Evolutionary conservation across 2,888 invertebrate genomes (phyloP).

Genomic region (Mimachlamys varia): DNA sequence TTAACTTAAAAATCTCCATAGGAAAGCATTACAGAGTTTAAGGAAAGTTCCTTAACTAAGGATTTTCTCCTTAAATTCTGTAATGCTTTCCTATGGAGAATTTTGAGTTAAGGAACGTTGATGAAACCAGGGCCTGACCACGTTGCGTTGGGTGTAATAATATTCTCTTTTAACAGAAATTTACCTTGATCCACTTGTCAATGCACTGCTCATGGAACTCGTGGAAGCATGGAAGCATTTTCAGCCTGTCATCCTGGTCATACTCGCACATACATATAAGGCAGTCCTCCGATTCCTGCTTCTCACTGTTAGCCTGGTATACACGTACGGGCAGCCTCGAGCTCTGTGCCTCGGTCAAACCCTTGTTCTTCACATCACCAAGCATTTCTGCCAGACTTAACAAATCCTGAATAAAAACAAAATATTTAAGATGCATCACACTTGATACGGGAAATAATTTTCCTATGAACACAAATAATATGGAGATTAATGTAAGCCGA

Average conservation of each 20-base stretch:
- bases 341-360: conserved; percentile 59
- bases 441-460: too few relatives aligned
- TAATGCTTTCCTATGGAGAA: too few relatives aligned
- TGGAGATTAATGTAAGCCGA: too few relatives aligned
- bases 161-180: conserved; percentile 23
- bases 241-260: conserved; percentile 69
- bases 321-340: conserved; percentile 60
- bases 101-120: too few relatives aligned
- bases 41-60: too few relatives aligned
- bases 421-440: background rate
- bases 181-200: conserved; percentile 77
- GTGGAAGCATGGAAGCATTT: conserved; percentile 78
- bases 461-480: too few relatives aligned
- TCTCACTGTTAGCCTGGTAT: conserved; percentile 51
- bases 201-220: conserved; percentile 76
- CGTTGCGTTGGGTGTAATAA: too few relatives aligned
- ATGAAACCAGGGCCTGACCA: too few relatives aligned
- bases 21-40: too few relatives aligned
- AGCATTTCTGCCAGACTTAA: conserved; percentile 67
- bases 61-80: too few relatives aligned
- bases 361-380: conserved; percentile 67
- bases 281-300: conserved; percentile 63
- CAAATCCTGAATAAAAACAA: conserved; percentile 55
- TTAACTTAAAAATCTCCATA: too few relatives aligned
- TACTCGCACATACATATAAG: conserved; percentile 78